phyloP scores from a whole-genome alignment of 23 tunicate species.

The Corella eumyota region DNA sequence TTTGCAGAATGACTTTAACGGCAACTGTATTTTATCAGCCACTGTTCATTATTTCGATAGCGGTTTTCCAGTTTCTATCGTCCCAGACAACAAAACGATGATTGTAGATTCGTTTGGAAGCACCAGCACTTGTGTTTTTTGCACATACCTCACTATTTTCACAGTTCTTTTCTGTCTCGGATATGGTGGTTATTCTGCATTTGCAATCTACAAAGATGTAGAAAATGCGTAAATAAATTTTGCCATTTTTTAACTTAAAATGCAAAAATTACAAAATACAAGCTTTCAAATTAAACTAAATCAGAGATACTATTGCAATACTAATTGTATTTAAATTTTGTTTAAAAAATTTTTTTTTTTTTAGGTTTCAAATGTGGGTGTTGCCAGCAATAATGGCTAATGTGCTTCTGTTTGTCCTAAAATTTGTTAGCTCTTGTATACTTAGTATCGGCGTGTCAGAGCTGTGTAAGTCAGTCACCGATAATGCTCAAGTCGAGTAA shows the following conservation, averaged over 20 bases:
- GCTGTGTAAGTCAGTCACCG: conserved; percentile 47
- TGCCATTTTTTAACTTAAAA: background rate
- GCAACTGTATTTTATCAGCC: conserved; percentile 55
- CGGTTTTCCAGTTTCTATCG: no score
- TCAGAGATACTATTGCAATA: background rate
- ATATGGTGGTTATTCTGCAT: conserved; percentile 68
- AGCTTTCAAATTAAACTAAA: background rate
- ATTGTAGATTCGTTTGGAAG: conserved; percentile 31
- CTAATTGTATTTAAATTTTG: background rate
- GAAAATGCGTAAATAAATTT: conserved; percentile 71
- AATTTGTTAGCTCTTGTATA: conserved; percentile 63
- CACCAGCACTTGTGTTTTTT: conserved; percentile 49
- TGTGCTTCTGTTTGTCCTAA: conserved; percentile 37
- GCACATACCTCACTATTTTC: conserved; percentile 71
- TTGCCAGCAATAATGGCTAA: conserved; percentile 79
- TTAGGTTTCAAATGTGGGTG: conserved; percentile 82
- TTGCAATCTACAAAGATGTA: conserved; percentile 59
- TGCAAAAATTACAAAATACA: background rate
- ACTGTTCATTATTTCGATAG: conserved; percentile 9
- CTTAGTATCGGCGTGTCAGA: conserved; percentile 60
- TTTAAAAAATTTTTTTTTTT: background rate
- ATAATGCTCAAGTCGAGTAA: conserved; percentile 17
- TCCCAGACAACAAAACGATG: conserved; percentile 17
- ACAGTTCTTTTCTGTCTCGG: conserved; percentile 45
- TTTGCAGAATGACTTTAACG: conserved; percentile 53